A percentile compares a stretch with the other conserved stretches of the same genome.
Evolutionary conservation across 2,113 vertebrate genomes (phyloP).

Genomic region (Pteruthius melanotis): DNA sequence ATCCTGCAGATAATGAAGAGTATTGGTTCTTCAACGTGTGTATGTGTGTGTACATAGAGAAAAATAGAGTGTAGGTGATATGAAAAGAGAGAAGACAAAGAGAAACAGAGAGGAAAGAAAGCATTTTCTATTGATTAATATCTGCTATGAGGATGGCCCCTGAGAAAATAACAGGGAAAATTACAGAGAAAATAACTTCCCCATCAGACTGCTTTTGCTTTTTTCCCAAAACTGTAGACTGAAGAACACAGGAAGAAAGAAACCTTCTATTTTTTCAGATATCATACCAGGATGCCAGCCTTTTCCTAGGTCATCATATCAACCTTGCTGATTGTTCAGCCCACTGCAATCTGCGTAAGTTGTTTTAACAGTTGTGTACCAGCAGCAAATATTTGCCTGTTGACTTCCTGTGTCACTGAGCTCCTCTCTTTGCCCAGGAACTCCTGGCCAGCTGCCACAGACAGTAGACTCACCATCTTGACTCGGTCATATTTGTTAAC

Average conservation of each 20-base stretch:
- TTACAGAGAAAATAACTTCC: slow-evolving; percentile 11
- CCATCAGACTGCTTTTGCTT: background rate
- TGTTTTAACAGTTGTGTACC: slow-evolving; percentile 50
- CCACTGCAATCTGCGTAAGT: slow-evolving; percentile 56
- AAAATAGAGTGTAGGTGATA: background rate
- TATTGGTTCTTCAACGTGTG: background rate
- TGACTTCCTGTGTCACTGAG: slow-evolving; percentile 59
- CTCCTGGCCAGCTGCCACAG: slow-evolving; percentile 33
- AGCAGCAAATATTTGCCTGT: slow-evolving; percentile 53
- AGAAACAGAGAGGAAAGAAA: background rate
- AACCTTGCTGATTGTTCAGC: background rate
- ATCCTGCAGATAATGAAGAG: background rate
- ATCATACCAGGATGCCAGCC: background rate
- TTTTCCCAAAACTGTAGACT: background rate
- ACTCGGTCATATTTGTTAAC: slow-evolving; percentile 18
- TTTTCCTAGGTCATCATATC: background rate
- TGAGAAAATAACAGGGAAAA: no score
- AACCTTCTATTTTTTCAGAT: background rate
- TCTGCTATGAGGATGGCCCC: background rate
- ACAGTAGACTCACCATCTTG: background rate
- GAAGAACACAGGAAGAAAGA: slow-evolving; percentile 47
- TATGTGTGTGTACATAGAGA: background rate
- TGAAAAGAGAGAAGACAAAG: background rate
- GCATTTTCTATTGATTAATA: background rate
- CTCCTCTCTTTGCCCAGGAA: slow-evolving; percentile 18